Base-by-base conservation (phyloP, 2,113 vertebrate species). In the Actinemys pallida region DNA sequence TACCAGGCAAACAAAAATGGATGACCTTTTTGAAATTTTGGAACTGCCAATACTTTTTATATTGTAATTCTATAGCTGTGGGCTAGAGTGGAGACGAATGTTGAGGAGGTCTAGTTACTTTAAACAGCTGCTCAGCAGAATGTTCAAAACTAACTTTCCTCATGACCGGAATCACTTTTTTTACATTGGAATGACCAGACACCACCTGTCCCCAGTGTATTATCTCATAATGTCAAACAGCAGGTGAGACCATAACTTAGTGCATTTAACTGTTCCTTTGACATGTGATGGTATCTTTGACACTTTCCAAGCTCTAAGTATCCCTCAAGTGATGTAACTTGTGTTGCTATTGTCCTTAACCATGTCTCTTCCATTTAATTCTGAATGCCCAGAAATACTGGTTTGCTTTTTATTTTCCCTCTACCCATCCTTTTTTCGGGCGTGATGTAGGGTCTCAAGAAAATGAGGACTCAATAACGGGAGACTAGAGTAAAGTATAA, bases 171-270 rank as follows among this genome's bases (percentile, higher is more conserved):
- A 31, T 83, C 17, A 29, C 7, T 27, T 0, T 11, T 27, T 72
- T 49, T 80, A 29, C 53, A 39, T 47, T 3, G 78, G 5, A 0
- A 12, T 88, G 6, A 42, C 80, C 27, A 25, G 78, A 29, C 10
- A 5, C 45, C 9, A 56, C 72, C 1, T 24, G 1, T 81, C 56
- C 1, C 7, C 35, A 39, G 49, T 76, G 47, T 1, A 35, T 29
- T 5, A 1, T 6, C 65, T 93, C 31, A 5, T 90, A 50, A 57
- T 16, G 75, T 62, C 9, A 17, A 29, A 22, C 45, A 24, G 9
- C 59, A 4, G 5, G 24, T 35, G 35, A 72, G n/a, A 6, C 1
- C 3, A 27, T 3, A 50, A 84, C 2, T 6, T 5, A 0, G 3
- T 10, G 10, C 6, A 10, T 31, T 57, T 83, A 12, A n/a, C 62